These are phyloP conservation scores for Plebejus argus DNA, from an alignment of 2,888 invertebrate genomes.

Conservation along the genomic window DNA sequence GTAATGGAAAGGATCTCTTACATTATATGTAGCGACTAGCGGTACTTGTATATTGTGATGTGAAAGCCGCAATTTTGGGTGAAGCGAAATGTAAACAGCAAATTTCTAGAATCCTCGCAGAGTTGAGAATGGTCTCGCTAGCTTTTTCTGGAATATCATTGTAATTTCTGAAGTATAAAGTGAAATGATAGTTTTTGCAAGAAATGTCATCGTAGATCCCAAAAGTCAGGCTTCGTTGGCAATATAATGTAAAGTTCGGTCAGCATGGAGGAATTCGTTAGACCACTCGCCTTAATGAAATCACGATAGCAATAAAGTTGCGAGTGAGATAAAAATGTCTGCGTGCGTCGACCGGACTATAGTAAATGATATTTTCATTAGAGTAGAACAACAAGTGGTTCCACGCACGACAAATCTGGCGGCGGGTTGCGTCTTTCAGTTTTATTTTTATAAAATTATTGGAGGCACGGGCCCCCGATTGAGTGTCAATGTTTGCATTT, in stretches of 20 bases:
- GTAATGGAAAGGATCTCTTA: conserved; percentile 19
- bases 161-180: not conserved
- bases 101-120: not conserved
- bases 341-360: not conserved
- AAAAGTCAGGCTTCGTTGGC: not conserved
- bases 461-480: conserved; percentile 56
- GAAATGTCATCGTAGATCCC: not conserved
- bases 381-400: not conserved
- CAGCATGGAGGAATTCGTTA: not conserved
- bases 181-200: not conserved
- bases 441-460: conserved; percentile 64
- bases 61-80: conserved; percentile 14
- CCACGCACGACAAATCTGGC: conserved; percentile 44
- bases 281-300: not conserved
- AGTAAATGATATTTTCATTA: conserved; percentile 4
- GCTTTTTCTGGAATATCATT: not conserved
- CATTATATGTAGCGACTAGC: conserved; percentile 14
- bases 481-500: conserved; percentile 65
- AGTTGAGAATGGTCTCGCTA: not conserved
- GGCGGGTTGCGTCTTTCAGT: conserved; percentile 69
- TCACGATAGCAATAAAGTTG: not conserved
- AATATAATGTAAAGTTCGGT: not conserved
- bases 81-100: not conserved
- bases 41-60: conserved; percentile 19
- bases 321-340: not conserved